Evolutionary conservation across 1,140 invertebrate genomes (phyloP).

Genomic region (Popillia japonica): DNA sequence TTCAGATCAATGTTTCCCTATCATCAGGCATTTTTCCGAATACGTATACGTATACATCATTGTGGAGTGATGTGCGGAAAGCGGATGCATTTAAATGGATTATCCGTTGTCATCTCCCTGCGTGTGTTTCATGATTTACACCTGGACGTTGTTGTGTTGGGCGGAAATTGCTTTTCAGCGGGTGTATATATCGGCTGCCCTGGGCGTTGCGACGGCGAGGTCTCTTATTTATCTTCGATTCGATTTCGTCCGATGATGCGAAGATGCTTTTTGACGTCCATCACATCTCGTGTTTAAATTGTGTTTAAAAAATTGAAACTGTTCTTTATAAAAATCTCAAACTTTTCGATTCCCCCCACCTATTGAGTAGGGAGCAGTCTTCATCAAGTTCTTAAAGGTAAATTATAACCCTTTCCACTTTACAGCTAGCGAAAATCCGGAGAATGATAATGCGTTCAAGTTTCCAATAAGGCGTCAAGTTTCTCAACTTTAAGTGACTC

Average conservation of each 20-base stretch:
- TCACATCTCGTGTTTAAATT: too few species aligned
- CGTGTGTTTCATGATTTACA: conserved; percentile 34
- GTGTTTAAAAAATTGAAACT: too few species aligned
- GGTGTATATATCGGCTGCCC: not conserved
- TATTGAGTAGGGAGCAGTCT: too few species aligned
- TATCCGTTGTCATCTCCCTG: conserved; percentile 31
- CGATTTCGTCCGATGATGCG: not conserved
- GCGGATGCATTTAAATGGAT: conserved; percentile 34
- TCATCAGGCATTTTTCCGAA: conserved; percentile 19
- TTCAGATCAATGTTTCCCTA: conserved; percentile 18
- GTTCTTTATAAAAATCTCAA: too few species aligned
- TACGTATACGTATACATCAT: not conserved
- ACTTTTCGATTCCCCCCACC: not conserved
- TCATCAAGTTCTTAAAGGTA: not conserved
- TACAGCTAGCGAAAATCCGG: not conserved
- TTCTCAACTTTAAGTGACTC: conserved; percentile 41
- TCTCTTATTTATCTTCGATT: conserved; percentile 6
- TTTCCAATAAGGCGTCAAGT: conserved; percentile 41
- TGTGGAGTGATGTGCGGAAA: not conserved
- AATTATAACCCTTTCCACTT: conserved; percentile 7
- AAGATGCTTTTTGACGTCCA: not conserved
- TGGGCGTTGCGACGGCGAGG: not conserved
- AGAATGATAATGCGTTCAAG: not conserved
- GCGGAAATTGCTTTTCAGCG: conserved; percentile 13
- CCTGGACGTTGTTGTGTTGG: conserved; percentile 8